Evolutionary conservation across 2,888 invertebrate genomes (phyloP), one percentile per base, ranked within the genome.

Genomic region (Limenitis camilla): DNA sequence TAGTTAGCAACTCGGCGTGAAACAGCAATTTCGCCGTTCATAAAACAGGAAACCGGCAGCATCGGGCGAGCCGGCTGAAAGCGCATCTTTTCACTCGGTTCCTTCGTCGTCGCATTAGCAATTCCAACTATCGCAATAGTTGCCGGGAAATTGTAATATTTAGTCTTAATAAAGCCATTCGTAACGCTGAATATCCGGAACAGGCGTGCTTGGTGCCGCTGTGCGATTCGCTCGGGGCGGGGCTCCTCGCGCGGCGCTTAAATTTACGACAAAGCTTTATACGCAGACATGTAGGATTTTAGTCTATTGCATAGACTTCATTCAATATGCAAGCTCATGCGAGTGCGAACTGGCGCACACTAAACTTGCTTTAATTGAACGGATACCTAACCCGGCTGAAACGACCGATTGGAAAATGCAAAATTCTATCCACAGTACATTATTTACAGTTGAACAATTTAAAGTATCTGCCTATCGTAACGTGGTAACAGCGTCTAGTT

Each of bases 91-190:
- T 80, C 81, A 78, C 74, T 78, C 67, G 64, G 66, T 66, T 73
- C 71, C 75, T 72, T 75, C 70, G 66, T 72, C 61, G 67, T 71
- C 63, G 68, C 78, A 82, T 82, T 81, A 80, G 81, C 78, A 81
- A 85, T 84, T 83, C 81, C 74, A 78, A 81, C 72, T 71, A 66
- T 71, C 66, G 74, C 72, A 77, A 78, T 80, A 81, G 79, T 83
- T 78, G 72, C 81, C 70, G 64, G 74, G 77, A 77, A 81, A 81
- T 79, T 80, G 81, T 80, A 81, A 84, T 82, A 82, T 83, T 83
- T 78, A 79, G 81, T 79, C 78, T 83, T 83, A 85, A 85, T 83
- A 84, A 80, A 82, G 81, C 80, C 77, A 82, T 83, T 80, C 77
- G 80, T 81, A 79, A 80, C 76, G 72, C 64, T 65, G 78, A 74